A percentile compares a stretch with the other conserved stretches of the same genome.
Evolutionary conservation across 2,113 vertebrate species (phyloP).

Genomic region (Oncorhynchus tshawytscha): DNA sequence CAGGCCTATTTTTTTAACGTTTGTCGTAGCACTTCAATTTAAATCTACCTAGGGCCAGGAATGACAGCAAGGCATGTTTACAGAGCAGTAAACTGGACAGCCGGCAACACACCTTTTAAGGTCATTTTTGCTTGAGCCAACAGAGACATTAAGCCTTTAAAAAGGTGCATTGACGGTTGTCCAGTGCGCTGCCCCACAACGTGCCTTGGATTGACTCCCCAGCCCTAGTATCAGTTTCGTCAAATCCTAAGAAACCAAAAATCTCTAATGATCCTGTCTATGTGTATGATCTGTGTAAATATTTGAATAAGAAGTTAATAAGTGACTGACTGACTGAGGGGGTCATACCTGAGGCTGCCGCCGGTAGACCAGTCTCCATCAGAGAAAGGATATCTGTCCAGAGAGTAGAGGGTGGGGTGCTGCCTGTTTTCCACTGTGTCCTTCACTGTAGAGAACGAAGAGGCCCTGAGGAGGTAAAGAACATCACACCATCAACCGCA

Average conservation of each 20-base stretch:
- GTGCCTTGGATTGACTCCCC: too few species aligned
- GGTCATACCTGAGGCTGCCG: constrained; percentile 73
- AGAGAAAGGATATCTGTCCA: constrained; percentile 87
- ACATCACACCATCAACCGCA: background rate
- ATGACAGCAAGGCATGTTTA: too few species aligned
- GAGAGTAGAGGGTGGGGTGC: constrained; percentile 69
- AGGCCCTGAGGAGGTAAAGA: constrained; percentile 62
- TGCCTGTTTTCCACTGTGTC: constrained; percentile 77
- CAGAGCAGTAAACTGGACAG: too few species aligned
- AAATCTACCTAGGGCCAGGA: background rate
- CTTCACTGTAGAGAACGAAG: constrained; percentile 73
- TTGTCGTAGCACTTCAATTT: background rate
- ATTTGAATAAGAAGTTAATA: background rate
- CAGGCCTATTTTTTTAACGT: too few species aligned
- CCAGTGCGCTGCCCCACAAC: too few species aligned
- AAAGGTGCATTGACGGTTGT: too few species aligned
- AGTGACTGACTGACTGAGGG: constrained; percentile 45
- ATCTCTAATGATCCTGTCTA: background rate
- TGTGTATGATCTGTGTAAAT: constrained; percentile 9
- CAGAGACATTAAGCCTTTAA: too few species aligned
- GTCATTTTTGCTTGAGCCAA: too few species aligned
- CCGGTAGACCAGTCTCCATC: constrained; percentile 89
- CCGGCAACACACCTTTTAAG: too few species aligned
- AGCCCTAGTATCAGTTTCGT: constrained; percentile 1
- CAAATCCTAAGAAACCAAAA: background rate